Base-by-base conservation (phyloP, 92 coral and sea anemone species). In the Umimayanthus chanpuru region DNA sequence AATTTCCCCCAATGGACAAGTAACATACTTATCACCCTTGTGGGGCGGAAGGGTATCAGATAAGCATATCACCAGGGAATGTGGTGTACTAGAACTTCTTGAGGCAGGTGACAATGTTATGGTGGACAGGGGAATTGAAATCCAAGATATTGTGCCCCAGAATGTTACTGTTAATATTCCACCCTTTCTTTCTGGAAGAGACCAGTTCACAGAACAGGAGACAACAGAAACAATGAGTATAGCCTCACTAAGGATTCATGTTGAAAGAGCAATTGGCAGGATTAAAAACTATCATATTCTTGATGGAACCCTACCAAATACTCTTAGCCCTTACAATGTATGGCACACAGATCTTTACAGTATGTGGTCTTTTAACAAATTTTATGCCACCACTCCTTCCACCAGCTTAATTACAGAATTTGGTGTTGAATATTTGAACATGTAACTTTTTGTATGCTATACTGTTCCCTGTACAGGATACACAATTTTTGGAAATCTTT, bases 101-200 rank as follows among this genome's bases (percentile, higher is more conserved):
- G 56, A 92, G 72, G 85, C 53, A 30, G 94, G 94, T 30, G 94
- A 92, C 72, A 92, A 92, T 89, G 88, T 88, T 36, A 88, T 92
- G 94, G 94, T 89, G 18, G 92, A 91, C 23, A 81, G 94, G 8
- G 92, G 96, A 8, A 91, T 93, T 93, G 96, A 93, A 79, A 93
- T 93, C 72, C 66, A 86, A 11, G 88, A 38, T 28, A 87, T 88
- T 68, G 85, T 93, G 36, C 93, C 93, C 29, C 67, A 68, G 80
- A 92, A 92, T 28, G 91, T 93, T 7, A 49, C 90, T 26, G 88
- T 93, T 0, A 93, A 93, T 78, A 91, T 93, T 85, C 94, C 96
- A 3, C 94, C 94, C 56, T 91, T 93, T 85, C 81, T 91, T 81
- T 90, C 92, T 2, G 88, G 89, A 15, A 88, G 92, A n/a, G 90